phyloP scores from a whole-genome alignment of 1,140 invertebrate genomes.

The Neodiprion fabricii region DNA sequence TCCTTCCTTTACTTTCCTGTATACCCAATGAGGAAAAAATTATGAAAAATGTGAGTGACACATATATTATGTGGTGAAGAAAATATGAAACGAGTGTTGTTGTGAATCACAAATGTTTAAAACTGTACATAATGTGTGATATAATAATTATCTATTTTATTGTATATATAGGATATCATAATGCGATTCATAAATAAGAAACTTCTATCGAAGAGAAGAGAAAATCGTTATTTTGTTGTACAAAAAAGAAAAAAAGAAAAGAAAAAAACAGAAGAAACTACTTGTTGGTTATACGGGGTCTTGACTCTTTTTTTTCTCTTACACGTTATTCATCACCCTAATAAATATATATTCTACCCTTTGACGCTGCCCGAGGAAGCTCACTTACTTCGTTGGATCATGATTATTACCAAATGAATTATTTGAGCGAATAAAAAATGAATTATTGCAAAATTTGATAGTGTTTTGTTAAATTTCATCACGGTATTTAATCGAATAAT shows the following conservation, averaged over 20 bases:
- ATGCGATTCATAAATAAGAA: slow-evolving; percentile 29
- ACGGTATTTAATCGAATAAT: slow-evolving; percentile 13
- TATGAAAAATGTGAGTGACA: no score
- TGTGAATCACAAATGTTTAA: slow-evolving; percentile 4
- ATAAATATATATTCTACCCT: slow-evolving; percentile 31
- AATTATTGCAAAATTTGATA: not conserved
- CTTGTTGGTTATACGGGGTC: slow-evolving; percentile 43
- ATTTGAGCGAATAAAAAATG: slow-evolving; percentile 10
- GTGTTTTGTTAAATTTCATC: slow-evolving; percentile 9
- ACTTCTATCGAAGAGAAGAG: slow-evolving; percentile 29
- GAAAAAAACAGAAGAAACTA: slow-evolving; percentile 23
- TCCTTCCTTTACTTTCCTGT: not conserved
- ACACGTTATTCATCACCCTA: slow-evolving; percentile 41
- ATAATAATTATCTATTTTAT: slow-evolving; percentile 43
- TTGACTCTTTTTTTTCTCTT: slow-evolving; percentile 40
- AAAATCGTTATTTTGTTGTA: slow-evolving; percentile 54
- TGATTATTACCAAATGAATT: slow-evolving; percentile 1
- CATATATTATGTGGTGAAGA: no score
- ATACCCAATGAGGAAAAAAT: no score
- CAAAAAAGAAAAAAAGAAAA: slow-evolving; percentile 48
- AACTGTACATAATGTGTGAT: slow-evolving; percentile 55
- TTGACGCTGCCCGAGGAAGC: slow-evolving; percentile 25
- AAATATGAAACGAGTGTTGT: no score
- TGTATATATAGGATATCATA: slow-evolving; percentile 37
- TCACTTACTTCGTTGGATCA: slow-evolving; percentile 9